Conservation (phyloP, 2,888 invertebrate species). For the Homarus gammarus region DNA sequence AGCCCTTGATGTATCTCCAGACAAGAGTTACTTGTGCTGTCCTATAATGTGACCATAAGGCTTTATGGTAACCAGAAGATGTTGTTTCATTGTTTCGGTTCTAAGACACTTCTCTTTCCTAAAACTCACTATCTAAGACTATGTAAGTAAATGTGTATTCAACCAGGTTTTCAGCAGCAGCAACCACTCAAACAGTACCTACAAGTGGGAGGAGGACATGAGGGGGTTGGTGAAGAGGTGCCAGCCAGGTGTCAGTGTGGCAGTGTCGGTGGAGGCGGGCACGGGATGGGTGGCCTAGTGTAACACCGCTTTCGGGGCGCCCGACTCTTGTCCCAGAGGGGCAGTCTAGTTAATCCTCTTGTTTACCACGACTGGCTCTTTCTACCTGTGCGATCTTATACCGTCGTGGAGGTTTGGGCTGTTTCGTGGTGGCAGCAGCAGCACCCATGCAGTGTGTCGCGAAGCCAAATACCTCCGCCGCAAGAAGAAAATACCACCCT, state of each 20-base stretch:
- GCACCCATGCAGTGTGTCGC: constrained; percentile 53
- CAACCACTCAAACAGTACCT: constrained; percentile 29
- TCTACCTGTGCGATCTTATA: not conserved
- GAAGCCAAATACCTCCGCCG: constrained; percentile 58
- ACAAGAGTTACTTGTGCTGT: no score
- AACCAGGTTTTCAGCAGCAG: not conserved
- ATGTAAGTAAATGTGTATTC: not conserved
- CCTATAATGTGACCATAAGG: no score
- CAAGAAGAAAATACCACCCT: constrained; percentile 39
- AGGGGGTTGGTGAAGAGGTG: constrained; percentile 36
- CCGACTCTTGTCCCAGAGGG: not conserved
- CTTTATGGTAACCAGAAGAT: no score
- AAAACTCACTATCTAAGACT: not conserved
- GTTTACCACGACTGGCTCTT: not conserved
- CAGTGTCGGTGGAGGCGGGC: constrained; percentile 62
- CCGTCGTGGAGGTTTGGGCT: not conserved
- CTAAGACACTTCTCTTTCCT: no score
- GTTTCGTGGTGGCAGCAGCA: constrained; percentile 17
- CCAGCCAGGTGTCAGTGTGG: constrained; percentile 55
- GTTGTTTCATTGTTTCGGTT: no score
- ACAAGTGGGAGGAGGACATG: constrained; percentile 29
- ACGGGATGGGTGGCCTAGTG: constrained; percentile 63
- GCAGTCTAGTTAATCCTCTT: not conserved
- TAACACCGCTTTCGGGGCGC: constrained; percentile 16
- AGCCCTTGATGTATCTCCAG: no score